phyloP scores from a whole-genome alignment of 1,140 invertebrate genomes.

The Drosophila arizonae region DNA sequence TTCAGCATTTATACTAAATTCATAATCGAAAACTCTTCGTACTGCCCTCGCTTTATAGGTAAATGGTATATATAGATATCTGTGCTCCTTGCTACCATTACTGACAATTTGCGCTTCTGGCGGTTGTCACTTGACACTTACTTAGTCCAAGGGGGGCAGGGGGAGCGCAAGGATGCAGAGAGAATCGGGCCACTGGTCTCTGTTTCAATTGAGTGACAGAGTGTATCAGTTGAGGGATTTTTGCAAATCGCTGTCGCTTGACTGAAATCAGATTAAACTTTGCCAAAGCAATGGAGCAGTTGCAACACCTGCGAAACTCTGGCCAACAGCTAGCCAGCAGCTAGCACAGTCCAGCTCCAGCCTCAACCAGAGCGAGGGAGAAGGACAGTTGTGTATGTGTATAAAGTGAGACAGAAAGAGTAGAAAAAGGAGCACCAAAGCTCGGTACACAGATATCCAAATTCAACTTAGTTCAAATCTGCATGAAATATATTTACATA shows the following conservation, averaged over 20 bases:
- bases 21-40: too few species aligned
- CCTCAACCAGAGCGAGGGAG: background rate
- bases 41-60: background rate
- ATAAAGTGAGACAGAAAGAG: background rate
- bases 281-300: constrained; percentile 22
- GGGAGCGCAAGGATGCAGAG: background rate
- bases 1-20: too few species aligned
- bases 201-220: constrained; percentile 33
- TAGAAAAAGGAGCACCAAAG: constrained; percentile 18
- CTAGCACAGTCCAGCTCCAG: background rate
- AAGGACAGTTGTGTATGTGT: background rate
- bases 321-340: background rate
- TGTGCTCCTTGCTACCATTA: constrained; percentile 40
- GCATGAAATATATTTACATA: constrained; percentile 33
- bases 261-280: constrained; percentile 49
- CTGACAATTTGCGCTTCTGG: constrained; percentile 66
- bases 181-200: constrained; percentile 13
- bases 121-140: constrained; percentile 67
- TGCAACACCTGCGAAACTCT: constrained; percentile 28
- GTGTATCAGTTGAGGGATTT: constrained; percentile 29
- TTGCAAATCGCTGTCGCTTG: constrained; percentile 19
- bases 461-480: constrained; percentile 32
- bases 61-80: background rate
- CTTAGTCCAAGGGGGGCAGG: constrained; percentile 29
- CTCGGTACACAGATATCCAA: constrained; percentile 2